Conservation (phyloP, 2,888 invertebrate genomes). For the Lissocephala sabroskyi region DNA sequence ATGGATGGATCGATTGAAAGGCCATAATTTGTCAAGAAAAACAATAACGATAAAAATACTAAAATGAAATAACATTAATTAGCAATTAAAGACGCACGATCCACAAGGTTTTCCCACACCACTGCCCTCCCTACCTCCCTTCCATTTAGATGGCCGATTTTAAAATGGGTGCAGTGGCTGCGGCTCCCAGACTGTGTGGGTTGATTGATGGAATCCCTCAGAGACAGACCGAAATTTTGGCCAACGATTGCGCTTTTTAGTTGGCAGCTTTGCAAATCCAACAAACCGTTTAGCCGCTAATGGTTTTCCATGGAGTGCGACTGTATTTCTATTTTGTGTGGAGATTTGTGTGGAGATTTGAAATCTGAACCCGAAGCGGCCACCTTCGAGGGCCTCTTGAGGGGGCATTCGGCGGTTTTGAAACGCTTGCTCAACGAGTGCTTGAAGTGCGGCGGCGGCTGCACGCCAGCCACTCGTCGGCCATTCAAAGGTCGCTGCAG, state of each 20-base stretch:
- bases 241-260: background rate
- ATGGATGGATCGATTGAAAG: constrained; percentile 45
- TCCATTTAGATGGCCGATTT: no score
- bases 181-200: background rate
- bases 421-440: no score
- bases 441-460: no score
- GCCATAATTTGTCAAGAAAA: constrained; percentile 46
- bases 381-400: no score
- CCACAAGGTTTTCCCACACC: constrained; percentile 32
- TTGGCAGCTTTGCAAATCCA: background rate
- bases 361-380: no score
- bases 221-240: background rate
- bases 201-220: constrained; percentile 27
- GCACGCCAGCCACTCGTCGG: background rate
- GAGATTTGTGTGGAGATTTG: no score
- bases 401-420: no score
- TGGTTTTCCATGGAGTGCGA: no score
- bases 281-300: no score
- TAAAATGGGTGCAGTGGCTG: constrained; percentile 23
- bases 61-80: constrained; percentile 41
- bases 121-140: no score
- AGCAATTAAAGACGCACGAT: constrained; percentile 41
- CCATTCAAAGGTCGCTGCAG: background rate
- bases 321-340: no score
- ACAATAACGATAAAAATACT: background rate